Conservation (phyloP, 2,888 invertebrate species). For the Yponomeuta sedellus region DNA sequence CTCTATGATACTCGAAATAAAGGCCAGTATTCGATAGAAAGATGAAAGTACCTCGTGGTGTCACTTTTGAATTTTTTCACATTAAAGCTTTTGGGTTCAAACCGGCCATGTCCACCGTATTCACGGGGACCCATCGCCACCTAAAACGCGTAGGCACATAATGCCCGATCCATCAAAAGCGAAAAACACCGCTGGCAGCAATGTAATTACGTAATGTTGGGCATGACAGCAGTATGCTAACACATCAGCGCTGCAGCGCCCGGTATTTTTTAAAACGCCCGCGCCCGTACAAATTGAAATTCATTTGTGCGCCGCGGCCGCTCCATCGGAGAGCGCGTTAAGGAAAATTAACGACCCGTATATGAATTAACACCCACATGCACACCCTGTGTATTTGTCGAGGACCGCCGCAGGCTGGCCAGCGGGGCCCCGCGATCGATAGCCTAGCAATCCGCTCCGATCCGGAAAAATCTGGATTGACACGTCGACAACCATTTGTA, state of each 20-base stretch:
- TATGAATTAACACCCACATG: conserved; percentile 65
- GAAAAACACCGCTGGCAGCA: neutral
- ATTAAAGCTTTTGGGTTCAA: too few relatives aligned
- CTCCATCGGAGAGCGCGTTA: conserved; percentile 57
- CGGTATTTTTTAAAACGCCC: conserved; percentile 30
- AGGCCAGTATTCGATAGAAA: too few relatives aligned
- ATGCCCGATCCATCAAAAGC: neutral
- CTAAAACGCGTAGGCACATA: neutral
- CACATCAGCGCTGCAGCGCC: conserved; percentile 5
- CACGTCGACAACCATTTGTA: conserved; percentile 1
- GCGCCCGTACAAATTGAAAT: conserved; percentile 68
- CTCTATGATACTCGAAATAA: too few relatives aligned
- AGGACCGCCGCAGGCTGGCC: conserved; percentile 25
- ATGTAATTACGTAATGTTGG: conserved; percentile 13
- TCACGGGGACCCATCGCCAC: neutral
- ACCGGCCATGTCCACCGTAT: too few relatives aligned
- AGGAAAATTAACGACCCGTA: conserved; percentile 70
- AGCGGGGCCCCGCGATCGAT: conserved; percentile 35
- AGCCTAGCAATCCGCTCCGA: conserved; percentile 23
- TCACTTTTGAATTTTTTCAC: too few relatives aligned
- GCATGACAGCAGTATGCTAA: conserved; percentile 13
- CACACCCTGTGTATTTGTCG: conserved; percentile 16
- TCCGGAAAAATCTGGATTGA: conserved; percentile 14
- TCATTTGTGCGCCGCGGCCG: conserved; percentile 58
- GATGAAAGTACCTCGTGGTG: too few relatives aligned